Evolutionary conservation across 2,888 invertebrate genomes (phyloP).

Genomic region (Bibio marci): DNA sequence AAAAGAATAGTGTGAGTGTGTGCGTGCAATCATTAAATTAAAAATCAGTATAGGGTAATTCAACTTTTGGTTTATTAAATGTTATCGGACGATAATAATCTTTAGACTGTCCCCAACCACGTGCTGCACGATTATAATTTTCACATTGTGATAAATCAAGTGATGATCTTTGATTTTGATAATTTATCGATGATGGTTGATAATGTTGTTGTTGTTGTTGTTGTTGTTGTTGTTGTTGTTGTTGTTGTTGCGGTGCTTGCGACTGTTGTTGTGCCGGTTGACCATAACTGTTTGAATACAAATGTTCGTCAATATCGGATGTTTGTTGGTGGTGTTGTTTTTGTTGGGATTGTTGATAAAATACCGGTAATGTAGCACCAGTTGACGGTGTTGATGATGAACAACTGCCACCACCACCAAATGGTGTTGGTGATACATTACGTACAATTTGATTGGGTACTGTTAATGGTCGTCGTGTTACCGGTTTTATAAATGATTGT

Average conservation of each 20-base stretch:
- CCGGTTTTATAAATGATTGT: neutral
- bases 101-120: constrained; percentile 59
- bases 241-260: constrained; percentile 1
- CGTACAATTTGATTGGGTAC: constrained; percentile 13
- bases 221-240: constrained; percentile 5
- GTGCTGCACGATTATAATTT: constrained; percentile 69
- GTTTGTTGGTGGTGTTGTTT: constrained; percentile 1
- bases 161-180: neutral
- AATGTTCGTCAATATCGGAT: neutral
- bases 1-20: no score
- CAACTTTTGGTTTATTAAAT: constrained; percentile 37
- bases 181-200: neutral
- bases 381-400: constrained; percentile 16
- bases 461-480: constrained; percentile 8
- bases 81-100: constrained; percentile 56
- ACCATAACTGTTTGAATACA: constrained; percentile 1
- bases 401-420: constrained; percentile 1
- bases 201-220: neutral
- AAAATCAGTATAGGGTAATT: constrained; percentile 34
- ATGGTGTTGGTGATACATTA: constrained; percentile 20
- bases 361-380: neutral
- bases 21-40: no score
- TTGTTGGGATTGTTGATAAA: neutral
- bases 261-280: constrained; percentile 1
- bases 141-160: constrained; percentile 15